Conservation (phyloP, 1,140 invertebrate genomes). For the Penaeus vannamei region DNA sequence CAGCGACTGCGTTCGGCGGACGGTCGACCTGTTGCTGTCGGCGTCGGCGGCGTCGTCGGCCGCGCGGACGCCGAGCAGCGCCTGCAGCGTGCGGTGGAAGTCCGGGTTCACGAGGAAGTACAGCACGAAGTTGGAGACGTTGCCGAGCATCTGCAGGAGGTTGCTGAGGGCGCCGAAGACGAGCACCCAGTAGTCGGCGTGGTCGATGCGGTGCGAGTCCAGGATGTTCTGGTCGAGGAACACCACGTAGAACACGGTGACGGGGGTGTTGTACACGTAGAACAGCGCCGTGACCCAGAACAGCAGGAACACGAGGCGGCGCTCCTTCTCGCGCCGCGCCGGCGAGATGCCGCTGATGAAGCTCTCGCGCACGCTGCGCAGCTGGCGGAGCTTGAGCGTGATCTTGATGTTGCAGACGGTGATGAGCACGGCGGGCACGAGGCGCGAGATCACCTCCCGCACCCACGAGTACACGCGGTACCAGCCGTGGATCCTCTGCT, state of each 20-base stretch:
- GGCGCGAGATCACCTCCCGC: constrained; percentile 49
- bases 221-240: constrained; percentile 24
- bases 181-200: background rate
- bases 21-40: background rate
- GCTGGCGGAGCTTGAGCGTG: constrained; percentile 46
- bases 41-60: background rate
- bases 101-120: constrained; percentile 7
- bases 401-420: constrained; percentile 53
- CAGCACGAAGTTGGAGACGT: constrained; percentile 3
- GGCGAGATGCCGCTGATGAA: constrained; percentile 47
- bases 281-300: constrained; percentile 56
- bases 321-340: constrained; percentile 43
- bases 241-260: constrained; percentile 50
- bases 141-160: constrained; percentile 28
- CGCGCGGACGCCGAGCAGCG: background rate
- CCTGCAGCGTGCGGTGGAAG: background rate
- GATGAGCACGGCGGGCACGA: constrained; percentile 44
- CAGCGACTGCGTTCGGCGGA: too few species aligned
- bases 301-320: constrained; percentile 48
- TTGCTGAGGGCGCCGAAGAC: constrained; percentile 49
- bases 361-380: constrained; percentile 44
- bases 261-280: constrained; percentile 58
- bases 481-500: background rate
- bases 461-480: constrained; percentile 44
- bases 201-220: background rate